phyloP scores from a whole-genome alignment of 2,113 vertebrate species.

The Anhinga anhinga region DNA sequence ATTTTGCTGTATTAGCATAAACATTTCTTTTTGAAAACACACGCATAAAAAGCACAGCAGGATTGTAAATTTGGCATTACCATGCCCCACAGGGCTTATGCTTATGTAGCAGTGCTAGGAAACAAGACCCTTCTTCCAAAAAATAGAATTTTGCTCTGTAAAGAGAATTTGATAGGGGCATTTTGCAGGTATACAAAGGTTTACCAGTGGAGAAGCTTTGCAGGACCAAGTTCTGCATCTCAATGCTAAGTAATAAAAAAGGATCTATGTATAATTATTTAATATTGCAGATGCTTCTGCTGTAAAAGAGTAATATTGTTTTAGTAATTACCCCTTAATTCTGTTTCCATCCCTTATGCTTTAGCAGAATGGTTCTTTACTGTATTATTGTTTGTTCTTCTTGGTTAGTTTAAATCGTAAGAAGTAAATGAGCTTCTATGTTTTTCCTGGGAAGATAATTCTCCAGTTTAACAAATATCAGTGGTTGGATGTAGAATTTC shows the following conservation, averaged over 20 bases:
- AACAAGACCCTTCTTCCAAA: neutral
- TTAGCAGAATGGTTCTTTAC: neutral
- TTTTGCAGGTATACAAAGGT: neutral
- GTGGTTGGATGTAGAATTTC: neutral
- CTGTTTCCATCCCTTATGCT: neutral
- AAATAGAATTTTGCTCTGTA: neutral
- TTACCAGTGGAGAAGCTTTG: neutral
- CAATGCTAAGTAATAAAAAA: neutral
- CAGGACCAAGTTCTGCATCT: neutral
- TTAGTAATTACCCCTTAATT: neutral
- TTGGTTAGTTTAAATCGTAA: neutral
- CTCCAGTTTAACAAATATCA: neutral
- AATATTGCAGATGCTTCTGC: neutral
- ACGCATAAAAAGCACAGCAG: neutral
- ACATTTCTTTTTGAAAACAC: conserved; percentile 27
- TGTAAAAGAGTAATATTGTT: neutral
- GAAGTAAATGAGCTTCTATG: neutral
- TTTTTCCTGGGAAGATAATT: neutral
- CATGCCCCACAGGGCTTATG: neutral
- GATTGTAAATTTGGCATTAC: conserved; percentile 6
- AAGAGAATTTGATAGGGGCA: neutral
- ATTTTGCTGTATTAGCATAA: conserved; percentile 54
- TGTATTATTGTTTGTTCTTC: neutral
- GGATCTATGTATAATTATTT: neutral
- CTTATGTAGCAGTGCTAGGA: neutral